Conservation (phyloP, 1,140 invertebrate species). For the Aporrectodea caliginosa region DNA sequence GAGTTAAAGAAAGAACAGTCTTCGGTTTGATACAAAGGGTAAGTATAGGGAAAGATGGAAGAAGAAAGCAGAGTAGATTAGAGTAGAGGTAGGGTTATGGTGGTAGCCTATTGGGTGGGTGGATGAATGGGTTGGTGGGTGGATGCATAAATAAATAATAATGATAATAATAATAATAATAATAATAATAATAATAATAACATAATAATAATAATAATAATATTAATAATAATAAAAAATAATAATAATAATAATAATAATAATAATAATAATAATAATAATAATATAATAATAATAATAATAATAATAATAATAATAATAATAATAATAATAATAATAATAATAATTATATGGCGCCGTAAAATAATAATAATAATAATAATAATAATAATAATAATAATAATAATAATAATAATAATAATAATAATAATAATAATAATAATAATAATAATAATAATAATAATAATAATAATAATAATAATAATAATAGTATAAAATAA, state of each 20-base stretch:
- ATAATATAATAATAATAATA: background rate
- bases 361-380: background rate
- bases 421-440: background rate
- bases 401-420: slow-evolving; percentile 11
- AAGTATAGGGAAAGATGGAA: no score
- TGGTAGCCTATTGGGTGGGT: no score
- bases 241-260: background rate
- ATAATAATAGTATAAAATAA: no score
- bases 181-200: no score
- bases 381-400: slow-evolving; percentile 14
- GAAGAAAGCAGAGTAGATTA: no score
- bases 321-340: background rate
- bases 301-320: background rate
- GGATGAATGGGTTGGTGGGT: no score
- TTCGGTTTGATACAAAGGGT: no score
- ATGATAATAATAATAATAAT: background rate
- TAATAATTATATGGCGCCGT: background rate
- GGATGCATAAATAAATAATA: no score
- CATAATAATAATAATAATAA: no score
- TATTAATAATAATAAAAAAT: background rate
- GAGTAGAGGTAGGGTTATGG: no score
- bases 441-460: slow-evolving; percentile 9
- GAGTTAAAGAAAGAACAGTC: no score
- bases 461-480: slow-evolving; percentile 7
- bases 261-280: background rate